Base-by-base conservation (phyloP, 2,888 invertebrate genomes). In the Aquatica leii region DNA sequence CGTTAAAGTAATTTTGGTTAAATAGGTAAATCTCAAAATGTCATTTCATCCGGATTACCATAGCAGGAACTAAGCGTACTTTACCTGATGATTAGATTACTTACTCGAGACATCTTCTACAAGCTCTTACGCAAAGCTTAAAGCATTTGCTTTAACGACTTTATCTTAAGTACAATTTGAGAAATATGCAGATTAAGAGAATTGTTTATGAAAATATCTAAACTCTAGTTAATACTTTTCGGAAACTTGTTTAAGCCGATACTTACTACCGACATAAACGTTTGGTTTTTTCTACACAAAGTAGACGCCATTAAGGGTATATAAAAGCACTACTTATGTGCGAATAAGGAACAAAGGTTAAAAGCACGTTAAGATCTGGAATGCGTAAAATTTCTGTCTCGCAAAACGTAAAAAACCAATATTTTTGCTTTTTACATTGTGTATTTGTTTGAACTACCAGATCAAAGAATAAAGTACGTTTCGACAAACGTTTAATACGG, bases 1-100 rank as follows among this genome's bases (percentile, higher is more conserved):
- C 55, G 52, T 48, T 49, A 53, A 55, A 50, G 60, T 18, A 54
- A 55, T 60, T 60, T 55, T 41, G 59, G 59, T 55, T 50, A 60
- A 60, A 55, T 56, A 50, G 61, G 55, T 56, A 46, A 61, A 61
- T 61, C 51, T 56, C 48, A 50, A 50, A 55, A 61, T 55, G 61
- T 61, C 56, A 61, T 61, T 56, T 61, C 51, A 35, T 50, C 35
- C 40, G 61, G 56, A 61, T 61, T 61, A 56, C 61, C 40, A 59
- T 53, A 48, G 48, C 53, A 59, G 61, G 18, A 55, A 54, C 56
- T 56, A 55, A 61, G 61, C 51, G 34, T 49, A 56, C 56, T 56
- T 55, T 50, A 61, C 61, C 61, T 60, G 60, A 60, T 60, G 60
- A 60, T 60, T 60, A 55, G 60, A 60, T 60, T 60, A 60, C 49